Evolutionary conservation across 2,113 vertebrate genomes (phyloP).

Genomic region (Oxyruncus cristatus): DNA sequence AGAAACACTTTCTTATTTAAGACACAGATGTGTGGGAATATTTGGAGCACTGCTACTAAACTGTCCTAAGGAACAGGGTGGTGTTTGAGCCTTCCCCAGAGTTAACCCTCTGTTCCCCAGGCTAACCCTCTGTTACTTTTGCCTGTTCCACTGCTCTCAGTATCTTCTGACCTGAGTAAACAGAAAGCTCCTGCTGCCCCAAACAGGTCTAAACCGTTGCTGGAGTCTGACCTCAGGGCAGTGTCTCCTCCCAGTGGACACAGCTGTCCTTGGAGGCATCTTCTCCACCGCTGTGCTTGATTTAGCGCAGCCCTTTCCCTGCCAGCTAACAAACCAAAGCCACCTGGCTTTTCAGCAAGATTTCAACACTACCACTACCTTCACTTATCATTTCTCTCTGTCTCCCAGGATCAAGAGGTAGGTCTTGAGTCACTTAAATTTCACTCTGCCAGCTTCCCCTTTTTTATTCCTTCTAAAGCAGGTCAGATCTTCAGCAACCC

Average conservation of each 20-base stretch:
- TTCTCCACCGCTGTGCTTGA: fast-evolving
- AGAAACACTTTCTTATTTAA: not conserved
- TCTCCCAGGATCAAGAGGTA: not conserved
- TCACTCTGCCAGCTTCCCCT: not conserved
- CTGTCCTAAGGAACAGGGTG: not conserved
- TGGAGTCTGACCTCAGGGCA: not conserved
- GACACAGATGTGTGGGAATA: not conserved
- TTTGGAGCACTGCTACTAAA: not conserved
- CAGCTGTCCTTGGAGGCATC: not conserved
- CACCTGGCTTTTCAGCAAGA: not conserved
- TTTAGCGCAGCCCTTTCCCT: not conserved
- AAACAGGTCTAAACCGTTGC: not conserved
- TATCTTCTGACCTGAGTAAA: not conserved
- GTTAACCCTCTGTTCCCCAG: too few species aligned
- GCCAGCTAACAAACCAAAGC: not conserved
- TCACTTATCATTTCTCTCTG: not conserved
- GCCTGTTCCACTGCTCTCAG: not conserved
- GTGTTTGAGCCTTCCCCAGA: not conserved
- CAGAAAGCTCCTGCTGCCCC: fast-evolving
- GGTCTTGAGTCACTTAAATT: not conserved
- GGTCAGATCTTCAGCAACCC: not conserved
- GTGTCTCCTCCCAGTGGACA: not conserved
- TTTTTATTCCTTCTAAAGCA: not conserved
- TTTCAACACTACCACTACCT: not conserved
- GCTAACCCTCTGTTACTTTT: fast-evolving